Percentiles rank a stretch among this genome's conserved stretches.
phyloP scores from a whole-genome alignment of 2,888 invertebrate genomes.

The Netelia melanura region DNA sequence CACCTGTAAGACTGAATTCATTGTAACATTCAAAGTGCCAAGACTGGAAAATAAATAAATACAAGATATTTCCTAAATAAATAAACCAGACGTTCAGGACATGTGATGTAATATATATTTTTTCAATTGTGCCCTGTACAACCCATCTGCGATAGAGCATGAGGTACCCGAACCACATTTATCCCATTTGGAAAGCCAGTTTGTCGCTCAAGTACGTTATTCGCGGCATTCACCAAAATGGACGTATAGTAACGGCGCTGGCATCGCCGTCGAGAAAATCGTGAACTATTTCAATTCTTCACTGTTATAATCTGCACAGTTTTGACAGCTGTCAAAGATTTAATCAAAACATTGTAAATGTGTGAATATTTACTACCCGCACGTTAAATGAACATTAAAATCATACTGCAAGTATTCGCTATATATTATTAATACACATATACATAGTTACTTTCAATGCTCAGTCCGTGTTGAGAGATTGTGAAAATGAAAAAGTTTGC shows the following conservation, averaged over 20 bases:
- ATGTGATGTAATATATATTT: neutral
- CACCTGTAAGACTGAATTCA: conserved; percentile 56
- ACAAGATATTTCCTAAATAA: conserved; percentile 43
- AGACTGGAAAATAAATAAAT: conserved; percentile 43
- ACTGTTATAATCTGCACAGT: neutral
- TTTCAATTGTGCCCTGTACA: neutral
- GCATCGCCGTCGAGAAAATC: neutral
- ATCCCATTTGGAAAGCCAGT: too few relatives aligned
- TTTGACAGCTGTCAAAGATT: neutral
- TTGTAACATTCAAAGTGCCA: conserved; percentile 38
- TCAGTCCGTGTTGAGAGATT: neutral
- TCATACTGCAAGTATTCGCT: neutral
- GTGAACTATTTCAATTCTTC: neutral
- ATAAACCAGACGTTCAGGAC: neutral
- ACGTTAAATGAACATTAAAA: neutral
- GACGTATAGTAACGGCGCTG: neutral
- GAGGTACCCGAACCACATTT: too few relatives aligned
- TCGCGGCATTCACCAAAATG: neutral
- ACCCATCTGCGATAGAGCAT: too few relatives aligned
- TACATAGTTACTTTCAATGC: neutral
- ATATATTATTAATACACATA: neutral
- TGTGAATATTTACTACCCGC: neutral
- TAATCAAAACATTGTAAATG: neutral
- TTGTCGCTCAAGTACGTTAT: too few relatives aligned
- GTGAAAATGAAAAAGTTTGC: conserved; percentile 1